These are phyloP conservation scores for Rhea pennata DNA, from an alignment of 2,113 vertebrate species.

Conservation along the genomic window DNA sequence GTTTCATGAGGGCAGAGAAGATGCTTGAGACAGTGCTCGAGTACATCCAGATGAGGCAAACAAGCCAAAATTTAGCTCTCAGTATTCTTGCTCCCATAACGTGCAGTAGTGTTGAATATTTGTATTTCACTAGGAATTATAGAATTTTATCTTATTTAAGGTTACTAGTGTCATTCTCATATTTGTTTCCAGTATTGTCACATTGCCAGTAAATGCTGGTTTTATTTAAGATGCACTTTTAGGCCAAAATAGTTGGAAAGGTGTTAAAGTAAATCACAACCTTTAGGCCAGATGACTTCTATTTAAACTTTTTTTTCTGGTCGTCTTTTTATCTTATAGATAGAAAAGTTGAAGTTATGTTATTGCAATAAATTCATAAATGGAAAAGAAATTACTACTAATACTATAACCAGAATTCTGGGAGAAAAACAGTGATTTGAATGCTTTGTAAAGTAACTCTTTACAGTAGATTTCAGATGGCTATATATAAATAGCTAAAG, in stretches of 20 bases:
- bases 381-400: background rate
- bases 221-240: background rate
- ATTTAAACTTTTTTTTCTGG: background rate
- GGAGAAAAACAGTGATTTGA: background rate
- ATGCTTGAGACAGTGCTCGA: background rate
- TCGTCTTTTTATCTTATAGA: background rate
- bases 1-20: background rate
- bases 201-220: background rate
- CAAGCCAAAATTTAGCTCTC: background rate
- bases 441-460: background rate
- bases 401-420: background rate
- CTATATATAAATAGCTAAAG: background rate
- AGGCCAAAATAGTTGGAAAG: background rate
- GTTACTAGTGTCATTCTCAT: background rate
- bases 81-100: background rate
- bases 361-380: background rate
- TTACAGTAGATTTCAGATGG: background rate
- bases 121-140: background rate
- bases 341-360: background rate
- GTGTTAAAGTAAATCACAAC: background rate
- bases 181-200: background rate
- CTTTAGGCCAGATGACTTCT: background rate
- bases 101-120: background rate
- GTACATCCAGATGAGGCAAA: background rate
- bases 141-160: background rate